Base-by-base conservation (phyloP, 2,888 invertebrate genomes). In the Fissipunctia ypsillon region DNA sequence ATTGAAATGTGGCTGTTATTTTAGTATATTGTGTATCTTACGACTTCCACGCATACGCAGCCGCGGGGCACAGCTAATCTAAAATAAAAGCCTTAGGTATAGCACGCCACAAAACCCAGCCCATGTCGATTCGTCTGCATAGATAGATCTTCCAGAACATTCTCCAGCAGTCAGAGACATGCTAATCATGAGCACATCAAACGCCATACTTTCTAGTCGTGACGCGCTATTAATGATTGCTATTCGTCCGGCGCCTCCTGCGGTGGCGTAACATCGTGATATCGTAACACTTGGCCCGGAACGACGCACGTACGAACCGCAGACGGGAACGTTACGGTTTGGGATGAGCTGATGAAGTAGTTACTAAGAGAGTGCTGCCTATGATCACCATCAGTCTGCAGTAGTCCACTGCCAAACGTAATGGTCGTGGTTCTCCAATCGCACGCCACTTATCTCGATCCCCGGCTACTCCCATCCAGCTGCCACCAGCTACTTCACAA, bases 191-290 rank as follows among this genome's bases (percentile, higher is more conserved):
- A 14, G 28, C 52, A 57, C 66, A 69, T 69, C 38, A 65, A 50
- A 22, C 45, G 31, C 52, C 31, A 61, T 66, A 83, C 85, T 86
- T 86, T 86, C 85, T 64, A 67, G 69, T 76, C 69, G 76, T 81
- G 85, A 78, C 79, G 78, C 59, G 63, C 54, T 66, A 68, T 69
- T 68, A 73, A 67, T 73, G 65, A 86, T 85, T 87, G 61, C 76
- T 83, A 86, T 87, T 68, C 87, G 52, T 7, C 54, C 48, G 65
- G 65, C 75, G 77, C 75, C 69, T 71, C 65, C 66, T 59, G 60
- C 50, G 10, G 10, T 85, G 85, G 50, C 79, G 86, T 61, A 86
- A 86, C 70, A 70, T 25, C 70, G 72, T 70, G 75, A 54, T 63
- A 76, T 68, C 75, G 79, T 75, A 87, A 85, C 61, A 73, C 69